These are phyloP conservation scores for Plutomurus gul DNA, from an alignment of 1,140 invertebrate species.

Conservation along the genomic window DNA sequence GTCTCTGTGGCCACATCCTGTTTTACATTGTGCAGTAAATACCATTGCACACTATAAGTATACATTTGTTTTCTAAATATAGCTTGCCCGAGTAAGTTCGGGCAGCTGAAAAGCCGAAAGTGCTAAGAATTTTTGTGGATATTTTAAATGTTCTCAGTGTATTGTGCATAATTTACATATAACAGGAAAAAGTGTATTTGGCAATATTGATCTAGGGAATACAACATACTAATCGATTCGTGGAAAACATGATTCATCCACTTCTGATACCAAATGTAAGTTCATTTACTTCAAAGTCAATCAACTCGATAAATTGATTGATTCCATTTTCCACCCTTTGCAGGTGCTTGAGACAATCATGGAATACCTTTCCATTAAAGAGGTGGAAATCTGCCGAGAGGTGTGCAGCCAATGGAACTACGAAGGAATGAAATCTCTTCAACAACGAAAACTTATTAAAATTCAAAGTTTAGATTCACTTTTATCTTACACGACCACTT, in stretches of 20 bases:
- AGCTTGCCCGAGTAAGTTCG: too few relatives aligned
- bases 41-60: too few relatives aligned
- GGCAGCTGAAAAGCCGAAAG: too few relatives aligned
- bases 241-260: not conserved
- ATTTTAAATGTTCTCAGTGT: too few relatives aligned
- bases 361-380: not conserved
- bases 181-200: too few relatives aligned
- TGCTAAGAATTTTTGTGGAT: too few relatives aligned
- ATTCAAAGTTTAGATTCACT: not conserved
- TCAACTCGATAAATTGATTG: not conserved
- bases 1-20: too few relatives aligned
- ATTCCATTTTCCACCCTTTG: not conserved
- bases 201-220: too few relatives aligned
- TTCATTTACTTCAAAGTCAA: not conserved
- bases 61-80: too few relatives aligned
- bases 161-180: too few relatives aligned
- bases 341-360: not conserved
- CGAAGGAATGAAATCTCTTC: not conserved
- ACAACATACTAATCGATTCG: too few relatives aligned
- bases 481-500: not conserved
- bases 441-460: not conserved
- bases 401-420: not conserved
- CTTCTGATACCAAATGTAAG: conserved; percentile 1
- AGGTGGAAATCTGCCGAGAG: not conserved
- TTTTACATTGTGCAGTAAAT: too few relatives aligned